Conservation (phyloP, 2,797 vertebrate species). For the Sebastolobus altivelis region DNA sequence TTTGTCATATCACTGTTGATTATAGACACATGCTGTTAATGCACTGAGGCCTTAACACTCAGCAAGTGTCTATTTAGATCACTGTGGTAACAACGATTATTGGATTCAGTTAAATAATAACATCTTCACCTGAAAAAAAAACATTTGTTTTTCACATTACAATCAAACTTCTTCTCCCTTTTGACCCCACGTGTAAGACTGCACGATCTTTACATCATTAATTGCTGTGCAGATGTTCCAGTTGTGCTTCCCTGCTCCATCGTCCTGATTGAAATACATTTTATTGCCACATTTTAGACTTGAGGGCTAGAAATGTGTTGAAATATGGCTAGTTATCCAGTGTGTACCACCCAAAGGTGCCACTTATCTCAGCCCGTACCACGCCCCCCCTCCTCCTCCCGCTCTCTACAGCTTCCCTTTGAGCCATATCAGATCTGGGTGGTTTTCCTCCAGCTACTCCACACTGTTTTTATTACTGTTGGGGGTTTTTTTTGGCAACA, state of each 20-base stretch:
- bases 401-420: slow-evolving; percentile 29
- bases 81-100: neutral
- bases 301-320: slow-evolving; percentile 53
- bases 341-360: slow-evolving; percentile 61
- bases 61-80: neutral
- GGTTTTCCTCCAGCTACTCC: slow-evolving; percentile 57
- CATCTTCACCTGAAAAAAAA: neutral
- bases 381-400: slow-evolving; percentile 4
- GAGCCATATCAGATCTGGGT: slow-evolving; percentile 42
- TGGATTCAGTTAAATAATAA: neutral
- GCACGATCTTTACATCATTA: neutral
- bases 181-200: neutral
- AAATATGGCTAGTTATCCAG: slow-evolving; percentile 56
- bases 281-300: slow-evolving; percentile 53
- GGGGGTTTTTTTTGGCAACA: slow-evolving; percentile 29
- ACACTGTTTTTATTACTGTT: slow-evolving; percentile 50
- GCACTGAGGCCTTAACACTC: neutral
- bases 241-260: neutral
- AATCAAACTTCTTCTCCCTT: neutral
- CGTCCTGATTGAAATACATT: slow-evolving; percentile 43
- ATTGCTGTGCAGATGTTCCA: slow-evolving; percentile 21
- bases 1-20: neutral
- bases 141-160: neutral
- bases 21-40: neutral
- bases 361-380: slow-evolving; percentile 62